A percentile compares a stretch with the other conserved stretches of the same genome.
phyloP scores from a whole-genome alignment of 2,888 invertebrate genomes.

The Nasonovia ribisnigri region DNA sequence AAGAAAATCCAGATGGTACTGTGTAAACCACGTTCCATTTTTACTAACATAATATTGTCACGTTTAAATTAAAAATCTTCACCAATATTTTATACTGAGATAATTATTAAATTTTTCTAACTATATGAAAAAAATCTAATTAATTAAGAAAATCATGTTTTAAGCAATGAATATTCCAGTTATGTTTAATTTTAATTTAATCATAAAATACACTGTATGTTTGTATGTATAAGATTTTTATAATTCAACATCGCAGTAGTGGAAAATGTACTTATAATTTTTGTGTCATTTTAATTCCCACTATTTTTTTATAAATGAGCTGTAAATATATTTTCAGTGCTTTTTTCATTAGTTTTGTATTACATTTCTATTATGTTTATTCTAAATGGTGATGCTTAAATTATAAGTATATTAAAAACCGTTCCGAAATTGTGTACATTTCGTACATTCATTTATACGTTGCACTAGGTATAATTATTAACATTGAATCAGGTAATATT shows the following conservation, averaged over 20 bases:
- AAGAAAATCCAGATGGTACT: neutral
- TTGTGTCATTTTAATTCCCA: neutral
- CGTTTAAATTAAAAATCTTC: neutral
- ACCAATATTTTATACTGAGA: neutral
- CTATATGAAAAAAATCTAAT: neutral
- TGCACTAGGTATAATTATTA: too few relatives aligned
- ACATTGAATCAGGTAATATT: too few relatives aligned
- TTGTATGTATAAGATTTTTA: neutral
- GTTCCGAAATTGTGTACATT: neutral
- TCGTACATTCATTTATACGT: neutral
- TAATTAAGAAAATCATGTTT: neutral
- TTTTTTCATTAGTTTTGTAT: neutral
- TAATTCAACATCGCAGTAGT: neutral
- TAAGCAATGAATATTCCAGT: neutral
- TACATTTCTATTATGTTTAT: neutral
- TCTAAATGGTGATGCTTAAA: neutral
- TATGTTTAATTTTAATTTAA: neutral
- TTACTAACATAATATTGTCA: neutral
- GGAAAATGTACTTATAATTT: neutral
- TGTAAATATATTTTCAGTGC: neutral
- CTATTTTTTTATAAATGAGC: neutral
- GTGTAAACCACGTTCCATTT: neutral
- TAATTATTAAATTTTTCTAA: neutral
- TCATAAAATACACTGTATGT: neutral
- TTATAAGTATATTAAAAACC: neutral